Evolutionary conservation across 2,888 invertebrate genomes (phyloP).

Genomic region (Drosophila demipolita): DNA sequence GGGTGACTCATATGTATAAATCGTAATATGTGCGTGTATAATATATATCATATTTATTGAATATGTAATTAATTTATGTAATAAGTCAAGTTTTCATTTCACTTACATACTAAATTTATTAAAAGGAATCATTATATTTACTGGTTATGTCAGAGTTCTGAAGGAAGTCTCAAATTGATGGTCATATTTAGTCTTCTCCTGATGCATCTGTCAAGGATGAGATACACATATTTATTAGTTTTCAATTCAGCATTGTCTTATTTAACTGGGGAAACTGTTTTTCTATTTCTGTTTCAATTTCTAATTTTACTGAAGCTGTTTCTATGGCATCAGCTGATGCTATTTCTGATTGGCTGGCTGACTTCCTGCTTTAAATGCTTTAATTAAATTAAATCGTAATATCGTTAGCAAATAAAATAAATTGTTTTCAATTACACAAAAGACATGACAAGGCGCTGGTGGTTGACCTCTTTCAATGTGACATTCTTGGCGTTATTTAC

Average conservation of each 20-base stretch:
- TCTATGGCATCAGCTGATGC: constrained; percentile 27
- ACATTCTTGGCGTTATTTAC: constrained; percentile 77
- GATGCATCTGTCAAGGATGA: neutral
- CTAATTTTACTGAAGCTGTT: neutral
- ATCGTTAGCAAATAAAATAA: constrained; percentile 80
- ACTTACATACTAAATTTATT: neutral
- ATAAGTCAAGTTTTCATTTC: neutral
- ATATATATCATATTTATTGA: neutral
- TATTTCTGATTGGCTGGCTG: neutral
- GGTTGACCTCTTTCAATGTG: constrained; percentile 83
- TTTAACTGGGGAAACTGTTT: neutral
- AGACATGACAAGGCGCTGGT: constrained; percentile 75
- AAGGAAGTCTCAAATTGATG: rapidly evolving
- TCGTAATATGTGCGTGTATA: neutral
- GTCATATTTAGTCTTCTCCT: neutral
- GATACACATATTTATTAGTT: neutral
- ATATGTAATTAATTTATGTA: neutral
- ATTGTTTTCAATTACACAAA: constrained; percentile 74
- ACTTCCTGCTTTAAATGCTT: constrained; percentile 60
- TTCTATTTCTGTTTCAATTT: no score
- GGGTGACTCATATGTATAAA: neutral
- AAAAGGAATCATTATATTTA: neutral
- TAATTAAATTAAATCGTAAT: constrained; percentile 74
- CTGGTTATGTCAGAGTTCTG: neutral
- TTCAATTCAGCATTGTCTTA: neutral